A percentile compares a stretch with the other conserved stretches of the same genome.
Conservation (phyloP, 2,113 vertebrate species). For the Bubo bubo region DNA sequence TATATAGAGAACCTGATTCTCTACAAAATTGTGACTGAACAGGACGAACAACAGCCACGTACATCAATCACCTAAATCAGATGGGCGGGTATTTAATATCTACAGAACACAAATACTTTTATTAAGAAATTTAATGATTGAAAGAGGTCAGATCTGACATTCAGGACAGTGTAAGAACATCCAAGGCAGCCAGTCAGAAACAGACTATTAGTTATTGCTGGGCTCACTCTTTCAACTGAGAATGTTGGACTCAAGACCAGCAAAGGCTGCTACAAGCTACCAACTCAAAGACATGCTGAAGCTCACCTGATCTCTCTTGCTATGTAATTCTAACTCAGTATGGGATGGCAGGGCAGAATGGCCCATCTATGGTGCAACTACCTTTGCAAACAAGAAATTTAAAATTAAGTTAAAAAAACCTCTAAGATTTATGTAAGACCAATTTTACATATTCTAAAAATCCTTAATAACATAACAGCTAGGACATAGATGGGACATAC, state of each 20-base stretch:
- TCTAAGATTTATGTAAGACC: rapidly evolving
- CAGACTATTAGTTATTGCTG: rapidly evolving
- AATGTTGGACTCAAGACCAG: background rate
- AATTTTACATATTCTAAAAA: background rate
- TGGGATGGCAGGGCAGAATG: background rate
- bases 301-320: background rate
- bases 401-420: background rate
- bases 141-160: background rate
- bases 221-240: background rate
- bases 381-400: background rate
- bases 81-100: background rate
- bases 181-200: background rate
- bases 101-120: background rate
- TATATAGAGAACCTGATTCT: background rate
- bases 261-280: background rate
- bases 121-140: background rate
- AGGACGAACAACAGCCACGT: rapidly evolving
- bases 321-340: background rate
- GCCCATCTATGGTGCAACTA: background rate
- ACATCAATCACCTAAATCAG: background rate
- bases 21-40: background rate
- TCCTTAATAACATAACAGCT: background rate
- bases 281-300: background rate
- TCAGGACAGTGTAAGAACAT: background rate
- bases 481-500: background rate